Conservation (phyloP, 2,888 invertebrate species). For the Conchocele bisecta region DNA sequence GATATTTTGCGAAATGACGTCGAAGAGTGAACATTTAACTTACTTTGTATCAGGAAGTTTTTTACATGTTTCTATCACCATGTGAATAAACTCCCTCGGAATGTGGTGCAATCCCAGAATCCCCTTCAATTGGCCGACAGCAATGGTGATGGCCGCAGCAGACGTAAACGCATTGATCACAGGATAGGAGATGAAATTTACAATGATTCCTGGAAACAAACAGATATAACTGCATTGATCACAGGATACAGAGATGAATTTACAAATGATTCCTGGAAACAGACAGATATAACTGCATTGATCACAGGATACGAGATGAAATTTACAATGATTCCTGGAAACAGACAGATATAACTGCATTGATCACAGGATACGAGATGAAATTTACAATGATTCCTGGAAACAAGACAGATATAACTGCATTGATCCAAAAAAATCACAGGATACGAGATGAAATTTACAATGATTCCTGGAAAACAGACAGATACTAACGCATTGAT, state of each 20-base stretch:
- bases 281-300: no score
- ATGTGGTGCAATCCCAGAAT: conserved; percentile 75
- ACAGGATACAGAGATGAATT: conserved; percentile 82
- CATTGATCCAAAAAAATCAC: no score
- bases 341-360: no score
- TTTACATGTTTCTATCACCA: conserved; percentile 74
- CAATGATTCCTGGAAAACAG: no score
- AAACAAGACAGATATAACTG: no score
- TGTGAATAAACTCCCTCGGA: conserved; percentile 70
- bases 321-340: conserved; percentile 81
- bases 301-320: conserved; percentile 82
- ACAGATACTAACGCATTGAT: no score
- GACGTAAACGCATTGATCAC: conserved; percentile 82
- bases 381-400: conserved; percentile 82
- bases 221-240: no score
- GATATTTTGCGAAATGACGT: no score
- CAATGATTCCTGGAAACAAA: conserved; percentile 79
- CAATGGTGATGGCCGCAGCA: conserved; percentile 82
- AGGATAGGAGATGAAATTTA: conserved; percentile 82
- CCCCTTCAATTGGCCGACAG: conserved; percentile 79
- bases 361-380: conserved; percentile 82
- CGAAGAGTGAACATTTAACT: conserved; percentile 30
- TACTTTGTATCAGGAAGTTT: conserved; percentile 77
- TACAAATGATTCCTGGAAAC: conserved; percentile 79
- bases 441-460: no score